A percentile compares a stretch with the other conserved stretches of the same genome.
Evolutionary conservation across 64 coral and sea anemone genomes (phyloP).

Genomic region (Montipora cactus): DNA sequence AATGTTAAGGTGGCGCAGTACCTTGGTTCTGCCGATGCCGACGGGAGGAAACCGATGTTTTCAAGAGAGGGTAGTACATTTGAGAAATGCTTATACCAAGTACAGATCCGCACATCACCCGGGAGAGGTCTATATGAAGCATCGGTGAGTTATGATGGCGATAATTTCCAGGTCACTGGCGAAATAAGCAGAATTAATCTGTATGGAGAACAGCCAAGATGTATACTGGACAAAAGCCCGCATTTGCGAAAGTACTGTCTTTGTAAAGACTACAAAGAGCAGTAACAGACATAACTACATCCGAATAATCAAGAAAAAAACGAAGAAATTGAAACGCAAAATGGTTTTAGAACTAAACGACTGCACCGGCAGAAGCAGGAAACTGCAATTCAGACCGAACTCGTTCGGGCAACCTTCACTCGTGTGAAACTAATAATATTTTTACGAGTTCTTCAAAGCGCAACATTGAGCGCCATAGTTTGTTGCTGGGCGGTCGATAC

Average conservation of each 20-base stretch:
- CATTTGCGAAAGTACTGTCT: slow-evolving; percentile 92
- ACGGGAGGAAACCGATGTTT: slow-evolving; percentile 85
- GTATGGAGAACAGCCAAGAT: slow-evolving; percentile 93
- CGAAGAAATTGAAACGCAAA: too few species aligned
- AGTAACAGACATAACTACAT: neutral
- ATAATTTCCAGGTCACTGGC: slow-evolving; percentile 48
- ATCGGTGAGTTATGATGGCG: slow-evolving; percentile 51
- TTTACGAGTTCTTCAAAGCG: too few species aligned
- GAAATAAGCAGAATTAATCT: slow-evolving; percentile 95
- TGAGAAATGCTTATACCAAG: slow-evolving; percentile 84
- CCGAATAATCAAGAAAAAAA: too few species aligned
- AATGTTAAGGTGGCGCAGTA: slow-evolving; percentile 85
- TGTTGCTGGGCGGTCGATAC: too few species aligned
- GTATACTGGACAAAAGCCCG: slow-evolving; percentile 79
- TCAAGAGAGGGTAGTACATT: slow-evolving; percentile 37
- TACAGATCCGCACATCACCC: slow-evolving; percentile 77
- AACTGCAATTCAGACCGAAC: too few species aligned
- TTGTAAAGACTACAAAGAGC: slow-evolving; percentile 73
- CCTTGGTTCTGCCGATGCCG: slow-evolving; percentile 71
- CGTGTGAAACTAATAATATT: too few species aligned
- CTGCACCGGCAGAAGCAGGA: too few species aligned
- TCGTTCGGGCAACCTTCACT: too few species aligned
- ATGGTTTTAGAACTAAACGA: too few species aligned
- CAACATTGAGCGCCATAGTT: too few species aligned
- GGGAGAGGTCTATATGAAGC: slow-evolving; percentile 87